Evolutionary conservation across 2,797 vertebrate species (phyloP), one percentile per base, ranked within the genome.

Genomic region (Danio aesculapii): DNA sequence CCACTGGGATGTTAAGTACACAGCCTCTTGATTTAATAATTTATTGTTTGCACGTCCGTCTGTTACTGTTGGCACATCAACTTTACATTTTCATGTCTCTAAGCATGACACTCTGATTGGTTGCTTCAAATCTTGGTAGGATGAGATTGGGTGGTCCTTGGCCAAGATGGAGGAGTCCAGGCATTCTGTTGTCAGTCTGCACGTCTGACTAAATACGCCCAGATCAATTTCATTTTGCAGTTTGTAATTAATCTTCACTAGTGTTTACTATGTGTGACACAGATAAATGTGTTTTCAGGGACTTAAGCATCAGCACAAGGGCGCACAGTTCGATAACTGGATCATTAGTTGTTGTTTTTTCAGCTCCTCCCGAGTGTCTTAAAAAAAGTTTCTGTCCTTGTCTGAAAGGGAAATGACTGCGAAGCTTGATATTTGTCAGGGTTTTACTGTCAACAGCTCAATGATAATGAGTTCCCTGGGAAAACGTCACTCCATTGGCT

Each of bases 391-490:
- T 74, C 68, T 70, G 47, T 75, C 74, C 77, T 41, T 47, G 68
- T 58, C 59, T 71, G 55, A 63, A 76, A 57, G 68, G 41, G 30
- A 64, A 75, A 75, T 53, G 14, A 64, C 58, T 12, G 59, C 64
- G 46, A 75, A 76, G 74, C 72, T 75, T 78, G 78, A 83, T 63
- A 76, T 84, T 82, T 73, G 74, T 74, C 77, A 83, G 75, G 52
- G 68, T 75, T 85, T 84, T 81, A 70, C 67, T 74, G 50, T 83
- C 73, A 86, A 84, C 78, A 84, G 75, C 71, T 86, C 76, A 75
- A 49, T 57, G 69, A 69, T 84, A 86, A 87, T 82, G 70, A 83
- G 85, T 58, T 77, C 77, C 81, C 49, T 46, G 79, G 61, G 78
- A 84, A 84, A 78, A 81, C 14, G 19, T 14, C 68, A 74, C 64